Percentiles rank a stretch among this genome's conserved stretches.
phyloP scores from a whole-genome alignment of 1,140 invertebrate species.

The Zaprionus davidi region DNA sequence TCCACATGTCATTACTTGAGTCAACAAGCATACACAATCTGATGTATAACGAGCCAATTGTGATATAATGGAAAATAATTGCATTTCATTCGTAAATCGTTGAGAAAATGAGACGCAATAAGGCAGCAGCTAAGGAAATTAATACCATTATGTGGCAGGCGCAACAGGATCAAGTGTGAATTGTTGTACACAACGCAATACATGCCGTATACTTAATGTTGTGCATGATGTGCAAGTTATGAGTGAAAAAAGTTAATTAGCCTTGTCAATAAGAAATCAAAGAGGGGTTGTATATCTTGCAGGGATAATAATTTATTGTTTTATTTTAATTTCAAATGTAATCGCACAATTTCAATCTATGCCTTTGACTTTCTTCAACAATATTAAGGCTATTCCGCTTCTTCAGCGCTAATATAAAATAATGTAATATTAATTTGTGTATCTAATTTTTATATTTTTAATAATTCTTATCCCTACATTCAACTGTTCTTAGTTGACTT shows the following conservation, averaged over 20 bases:
- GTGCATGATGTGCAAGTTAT: background rate
- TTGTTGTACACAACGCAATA: background rate
- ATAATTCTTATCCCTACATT: too few species aligned
- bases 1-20: conserved; percentile 52
- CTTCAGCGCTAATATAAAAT: too few species aligned
- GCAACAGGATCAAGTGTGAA: background rate
- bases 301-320: too few species aligned
- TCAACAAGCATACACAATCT: conserved; percentile 64
- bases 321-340: too few species aligned
- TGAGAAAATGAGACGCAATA: conserved; percentile 1
- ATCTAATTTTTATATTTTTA: too few species aligned
- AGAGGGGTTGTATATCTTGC: too few species aligned
- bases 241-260: background rate
- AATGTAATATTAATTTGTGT: too few species aligned
- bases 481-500: too few species aligned
- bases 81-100: conserved; percentile 16
- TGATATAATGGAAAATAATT: conserved; percentile 33
- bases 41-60: conserved; percentile 37
- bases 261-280: too few species aligned
- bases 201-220: background rate
- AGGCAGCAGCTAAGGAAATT: background rate
- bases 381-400: too few species aligned
- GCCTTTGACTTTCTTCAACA: too few species aligned
- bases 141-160: background rate
- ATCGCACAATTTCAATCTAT: too few species aligned